Base-by-base conservation (phyloP, 2,888 invertebrate genomes). In the Marasmarcha lunaedactyla region DNA sequence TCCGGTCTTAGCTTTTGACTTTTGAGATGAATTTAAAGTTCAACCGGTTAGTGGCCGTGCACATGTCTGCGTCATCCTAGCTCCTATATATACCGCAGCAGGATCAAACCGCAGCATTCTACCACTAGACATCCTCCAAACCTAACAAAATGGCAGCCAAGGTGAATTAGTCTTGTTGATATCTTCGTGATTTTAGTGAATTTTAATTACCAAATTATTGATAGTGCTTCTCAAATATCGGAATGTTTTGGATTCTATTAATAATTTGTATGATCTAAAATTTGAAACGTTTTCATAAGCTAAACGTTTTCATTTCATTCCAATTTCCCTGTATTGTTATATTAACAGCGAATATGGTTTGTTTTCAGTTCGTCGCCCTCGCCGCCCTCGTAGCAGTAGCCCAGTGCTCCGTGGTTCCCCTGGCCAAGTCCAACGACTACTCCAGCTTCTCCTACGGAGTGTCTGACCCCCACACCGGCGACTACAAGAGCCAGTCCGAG, bases 401-500 rank as follows among this genome's bases (percentile, higher is more conserved):
- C 48, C 76, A 72, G 46, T 57, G 69, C 58, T 76, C 76, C 43
- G 86, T 84, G 49, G 76, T 79, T 59, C 85, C 85, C 52, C 71
- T 85, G 49, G 84, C 78, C 62, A 86, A 84, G 60, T 20, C 20
- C 20, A 54, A 63, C 50, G 79, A 78, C 64, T 78, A 71, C 62
- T 63, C 85, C 47, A 81, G 83, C 63, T 87, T 83, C 62, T 71
- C 84, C 1, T 87, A 87, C 62, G 84, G 85, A 47, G 84, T 87
- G 25, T 84, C 86, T 20, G 87, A 87, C 57, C 77, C 81, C 49
- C 59, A 77, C 62, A 87, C 86, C 42, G 86, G 87, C 10, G 87
- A 87, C 70, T 78, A 55, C 63, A 86, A 86, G 63, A 85, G 79
- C 64, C 86, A 86, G 57, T 67, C 69, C 10, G 86, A 87, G 67